These are phyloP conservation scores for Sternarchorhynchus goeldii DNA, from an alignment of 2,797 vertebrate genomes.

Conservation along the genomic window DNA sequence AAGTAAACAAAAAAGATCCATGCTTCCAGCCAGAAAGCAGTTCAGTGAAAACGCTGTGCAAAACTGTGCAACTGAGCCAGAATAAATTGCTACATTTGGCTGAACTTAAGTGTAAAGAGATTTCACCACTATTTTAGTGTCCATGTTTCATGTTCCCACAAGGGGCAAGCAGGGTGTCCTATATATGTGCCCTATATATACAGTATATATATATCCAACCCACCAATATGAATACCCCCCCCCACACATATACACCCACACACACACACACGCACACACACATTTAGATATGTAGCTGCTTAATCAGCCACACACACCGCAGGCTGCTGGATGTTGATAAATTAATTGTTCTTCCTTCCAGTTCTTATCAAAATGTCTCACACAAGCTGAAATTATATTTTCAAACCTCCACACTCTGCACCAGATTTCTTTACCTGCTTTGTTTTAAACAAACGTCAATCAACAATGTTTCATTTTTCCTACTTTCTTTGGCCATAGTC, in stretches of 20 bases:
- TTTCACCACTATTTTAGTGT: background rate
- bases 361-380: slow-evolving; percentile 29
- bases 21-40: background rate
- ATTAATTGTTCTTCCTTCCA: slow-evolving; percentile 38
- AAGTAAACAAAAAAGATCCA: slow-evolving; percentile 18
- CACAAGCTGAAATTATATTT: background rate
- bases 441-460: background rate
- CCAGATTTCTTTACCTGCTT: background rate
- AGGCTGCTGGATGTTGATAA: slow-evolving; percentile 30
- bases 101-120: slow-evolving; percentile 5
- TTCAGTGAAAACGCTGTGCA: background rate
- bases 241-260: slow-evolving; percentile 10
- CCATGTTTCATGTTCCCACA: background rate
- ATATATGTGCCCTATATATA: no score
- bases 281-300: slow-evolving; percentile 24
- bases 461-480: slow-evolving; percentile 1
- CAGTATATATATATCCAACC: no score
- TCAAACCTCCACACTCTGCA: background rate
- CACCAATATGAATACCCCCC: background rate
- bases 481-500: background rate
- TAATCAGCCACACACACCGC: slow-evolving; percentile 39
- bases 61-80: slow-evolving; percentile 21
- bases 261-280: slow-evolving; percentile 32
- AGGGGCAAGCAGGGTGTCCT: background rate
- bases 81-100: slow-evolving; percentile 18